These are phyloP conservation scores for Saguinus midas DNA, from an alignment of 2,113 vertebrate genomes.

Conservation along the genomic window DNA sequence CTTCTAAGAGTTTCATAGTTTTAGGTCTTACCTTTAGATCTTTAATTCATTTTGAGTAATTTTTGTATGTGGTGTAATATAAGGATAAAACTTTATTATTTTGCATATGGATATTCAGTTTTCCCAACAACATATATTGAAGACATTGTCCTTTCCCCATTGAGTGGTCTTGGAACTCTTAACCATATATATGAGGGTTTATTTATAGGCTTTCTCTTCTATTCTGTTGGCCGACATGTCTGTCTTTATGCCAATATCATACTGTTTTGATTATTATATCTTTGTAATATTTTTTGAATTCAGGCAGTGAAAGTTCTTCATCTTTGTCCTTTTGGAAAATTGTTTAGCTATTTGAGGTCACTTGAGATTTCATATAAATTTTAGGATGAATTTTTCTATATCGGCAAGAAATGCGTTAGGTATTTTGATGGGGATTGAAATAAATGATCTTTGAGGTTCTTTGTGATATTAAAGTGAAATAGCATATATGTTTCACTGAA, in stretches of 20 bases:
- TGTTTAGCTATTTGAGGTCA: neutral
- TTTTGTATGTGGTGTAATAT: neutral
- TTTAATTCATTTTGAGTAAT: neutral
- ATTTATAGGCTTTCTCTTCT: neutral
- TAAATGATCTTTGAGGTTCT: neutral
- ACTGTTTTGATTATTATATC: neutral
- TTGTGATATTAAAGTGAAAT: neutral
- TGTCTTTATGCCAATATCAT: neutral
- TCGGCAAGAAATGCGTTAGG: neutral
- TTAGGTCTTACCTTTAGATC: neutral
- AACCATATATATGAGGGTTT: neutral
- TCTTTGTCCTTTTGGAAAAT: neutral
- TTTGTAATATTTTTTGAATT: slow-evolving; percentile 33
- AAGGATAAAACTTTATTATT: neutral
- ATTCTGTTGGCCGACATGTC: neutral
- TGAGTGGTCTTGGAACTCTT: neutral
- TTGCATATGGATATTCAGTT: neutral
- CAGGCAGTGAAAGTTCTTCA: neutral
- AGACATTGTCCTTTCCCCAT: neutral
- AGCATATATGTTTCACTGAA: neutral
- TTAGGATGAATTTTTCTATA: neutral
- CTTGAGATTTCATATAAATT: neutral
- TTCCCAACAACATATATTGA: neutral
- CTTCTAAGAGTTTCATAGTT: slow-evolving; percentile 3
- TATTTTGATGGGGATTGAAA: neutral